Evolutionary conservation across 1,140 invertebrate species (phyloP), one percentile per base, ranked within the genome.

Genomic region (Drosophila subobscura): DNA sequence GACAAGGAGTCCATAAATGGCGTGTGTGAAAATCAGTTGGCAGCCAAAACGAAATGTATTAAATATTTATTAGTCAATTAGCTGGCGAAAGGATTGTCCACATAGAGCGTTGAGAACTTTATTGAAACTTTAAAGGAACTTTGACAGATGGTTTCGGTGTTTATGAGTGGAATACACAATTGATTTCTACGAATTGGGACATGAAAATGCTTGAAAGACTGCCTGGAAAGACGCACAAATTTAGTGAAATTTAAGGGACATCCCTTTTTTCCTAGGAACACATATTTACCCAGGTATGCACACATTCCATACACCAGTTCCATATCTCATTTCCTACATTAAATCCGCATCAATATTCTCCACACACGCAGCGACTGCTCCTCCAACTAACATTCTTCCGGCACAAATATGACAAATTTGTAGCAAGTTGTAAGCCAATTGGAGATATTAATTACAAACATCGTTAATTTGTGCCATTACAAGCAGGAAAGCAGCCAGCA

Each of bases 341-440:
- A 16, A 33, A 16, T 33, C n/a, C 4, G 16, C 22, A 42, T 55
- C 12, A 14, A 16, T 16, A 6, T 29, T 25, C 41, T 42, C 4
- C 8, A 5, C 49, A 42, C 49, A 22, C 52, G n/a, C 7, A 40
- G 16, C 16, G 59, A 12, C 23, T 20, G 25, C 14, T 1, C n/a
- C 40, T 12, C 56, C 22, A 5, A 5, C 20, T 56, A 57, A 73
- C 41, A 71, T 44, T 68, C 44, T 68, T 44, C 6, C 73, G 52
- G 33, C 49, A 64, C 70, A 57, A 65, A 57, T 80, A 64, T 86
- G 81, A 88, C 83, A 86, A 86, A 86, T 86, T 81, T 88, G 75
- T 51, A 72, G 74, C 83, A 86, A 86, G 88, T 88, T 86, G 83
- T 76, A 68, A 79, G 85, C 78, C 83, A 86, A 86, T 78, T 86